Evolutionary conservation across 2,888 invertebrate species (phyloP).

Genomic region (Stegophylla sp.): DNA sequence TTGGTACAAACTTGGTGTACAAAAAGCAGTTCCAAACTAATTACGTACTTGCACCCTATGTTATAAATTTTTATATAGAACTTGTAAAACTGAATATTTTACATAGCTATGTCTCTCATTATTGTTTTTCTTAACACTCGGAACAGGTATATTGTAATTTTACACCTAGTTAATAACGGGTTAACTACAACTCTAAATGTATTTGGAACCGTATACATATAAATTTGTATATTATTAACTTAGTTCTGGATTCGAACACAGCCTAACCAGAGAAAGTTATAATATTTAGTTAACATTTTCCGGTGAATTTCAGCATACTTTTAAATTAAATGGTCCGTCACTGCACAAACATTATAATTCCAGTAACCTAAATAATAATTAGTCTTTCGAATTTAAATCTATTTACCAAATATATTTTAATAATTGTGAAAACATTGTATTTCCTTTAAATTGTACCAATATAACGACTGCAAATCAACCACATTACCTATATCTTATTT

Average conservation of each 20-base stretch:
- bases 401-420: too few relatives aligned
- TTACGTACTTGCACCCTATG: too few relatives aligned
- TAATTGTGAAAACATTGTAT: too few relatives aligned
- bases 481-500: background rate
- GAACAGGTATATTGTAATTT: background rate
- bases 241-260: conserved; percentile 36
- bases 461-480: too few relatives aligned
- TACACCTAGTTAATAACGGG: background rate
- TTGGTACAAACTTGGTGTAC: too few relatives aligned
- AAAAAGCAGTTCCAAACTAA: too few relatives aligned
- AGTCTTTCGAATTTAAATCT: background rate
- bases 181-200: background rate
- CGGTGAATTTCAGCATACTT: conserved; percentile 37
- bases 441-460: too few relatives aligned
- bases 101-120: background rate
- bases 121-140: background rate
- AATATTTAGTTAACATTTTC: conserved; percentile 27
- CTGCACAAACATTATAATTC: background rate
- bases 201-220: conserved; percentile 5
- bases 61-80: too few relatives aligned
- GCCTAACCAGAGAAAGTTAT: conserved; percentile 50
- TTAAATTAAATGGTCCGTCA: conserved; percentile 38
- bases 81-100: background rate
- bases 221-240: conserved; percentile 40
- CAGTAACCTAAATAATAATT: conserved; percentile 38